Evolutionary conservation across 1,140 invertebrate species (phyloP).

Genomic region (Papilio machaon): DNA sequence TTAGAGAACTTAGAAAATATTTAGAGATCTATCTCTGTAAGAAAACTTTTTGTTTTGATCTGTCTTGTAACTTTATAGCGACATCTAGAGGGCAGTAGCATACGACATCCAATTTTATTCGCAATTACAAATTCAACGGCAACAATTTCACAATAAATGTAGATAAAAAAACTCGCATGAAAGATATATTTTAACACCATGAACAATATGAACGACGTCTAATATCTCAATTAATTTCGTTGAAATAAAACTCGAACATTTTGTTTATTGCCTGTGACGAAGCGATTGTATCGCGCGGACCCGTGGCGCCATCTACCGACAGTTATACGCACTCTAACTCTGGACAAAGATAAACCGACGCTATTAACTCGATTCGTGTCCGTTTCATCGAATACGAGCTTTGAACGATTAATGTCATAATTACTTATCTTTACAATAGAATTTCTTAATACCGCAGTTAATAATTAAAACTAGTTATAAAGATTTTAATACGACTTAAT

Average conservation of each 20-base stretch:
- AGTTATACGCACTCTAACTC: conserved; percentile 46
- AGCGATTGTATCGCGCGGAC: conserved; percentile 54
- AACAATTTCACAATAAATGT: conserved; percentile 15
- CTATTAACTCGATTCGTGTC: conserved; percentile 28
- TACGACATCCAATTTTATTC: conserved; percentile 26
- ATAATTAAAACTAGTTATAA: conserved; percentile 25
- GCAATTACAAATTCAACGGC: background rate
- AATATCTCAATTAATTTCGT: conserved; percentile 64
- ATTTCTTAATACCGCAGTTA: conserved; percentile 25
- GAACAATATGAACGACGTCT: conserved; percentile 50
- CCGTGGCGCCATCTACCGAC: conserved; percentile 68
- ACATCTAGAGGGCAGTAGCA: conserved; percentile 70
- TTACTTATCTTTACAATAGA: conserved; percentile 30
- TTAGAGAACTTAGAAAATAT: background rate
- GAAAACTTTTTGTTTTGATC: background rate
- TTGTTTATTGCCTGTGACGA: conserved; percentile 66
- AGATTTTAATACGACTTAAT: conserved; percentile 21
- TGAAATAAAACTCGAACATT: conserved; percentile 50
- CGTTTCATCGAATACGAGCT: conserved; percentile 20
- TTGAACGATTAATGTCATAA: conserved; percentile 37
- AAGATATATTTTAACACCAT: conserved; percentile 48
- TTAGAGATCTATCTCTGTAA: background rate
- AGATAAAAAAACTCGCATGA: conserved; percentile 12
- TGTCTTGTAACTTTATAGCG: conserved; percentile 41
- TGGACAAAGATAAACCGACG: conserved; percentile 26